These are phyloP conservation scores for Leptonema lineaticorne DNA, from an alignment of 1,140 invertebrate species.

Conservation along the genomic window DNA sequence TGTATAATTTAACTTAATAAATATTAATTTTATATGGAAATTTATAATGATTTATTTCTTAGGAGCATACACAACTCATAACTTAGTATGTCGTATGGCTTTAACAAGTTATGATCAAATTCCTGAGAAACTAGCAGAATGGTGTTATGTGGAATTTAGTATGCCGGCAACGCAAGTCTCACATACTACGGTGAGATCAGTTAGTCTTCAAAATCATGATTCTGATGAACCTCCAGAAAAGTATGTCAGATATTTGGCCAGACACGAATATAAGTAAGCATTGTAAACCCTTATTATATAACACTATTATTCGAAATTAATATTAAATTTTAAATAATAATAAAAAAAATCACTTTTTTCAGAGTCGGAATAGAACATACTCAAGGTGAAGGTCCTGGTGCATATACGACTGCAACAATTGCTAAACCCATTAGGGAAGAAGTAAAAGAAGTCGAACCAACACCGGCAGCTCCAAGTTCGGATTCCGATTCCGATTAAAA, in stretches of 20 bases:
- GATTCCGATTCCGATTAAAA: slow-evolving; percentile 46
- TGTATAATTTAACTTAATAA: background rate
- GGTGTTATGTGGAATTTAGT: slow-evolving; percentile 93
- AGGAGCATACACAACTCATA: slow-evolving; percentile 96
- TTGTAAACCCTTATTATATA: background rate
- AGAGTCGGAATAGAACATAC: slow-evolving; percentile 86
- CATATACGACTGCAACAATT: slow-evolving; percentile 72
- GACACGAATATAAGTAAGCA: slow-evolving; percentile 89
- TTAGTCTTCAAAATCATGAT: slow-evolving; percentile 87
- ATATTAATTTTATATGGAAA: background rate
- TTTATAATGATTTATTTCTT: slow-evolving; percentile 47
- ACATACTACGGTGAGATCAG: slow-evolving; percentile 93
- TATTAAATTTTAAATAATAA: slow-evolving; percentile 2
- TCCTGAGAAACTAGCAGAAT: slow-evolving; percentile 86
- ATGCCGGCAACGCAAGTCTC: slow-evolving; percentile 98
- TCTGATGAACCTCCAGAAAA: slow-evolving; percentile 95
- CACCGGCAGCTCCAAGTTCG: slow-evolving; percentile 54
- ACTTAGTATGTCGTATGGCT: slow-evolving; percentile 88
- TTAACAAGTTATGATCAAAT: slow-evolving; percentile 97
- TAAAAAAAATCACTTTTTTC: too few species aligned
- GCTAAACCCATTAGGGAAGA: slow-evolving; percentile 52
- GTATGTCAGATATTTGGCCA: slow-evolving; percentile 95
- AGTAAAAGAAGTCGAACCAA: slow-evolving; percentile 45
- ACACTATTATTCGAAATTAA: background rate
- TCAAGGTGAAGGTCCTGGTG: slow-evolving; percentile 71